phyloP scores from a whole-genome alignment of 2,113 vertebrate genomes.

The Aphyosemion australe region DNA sequence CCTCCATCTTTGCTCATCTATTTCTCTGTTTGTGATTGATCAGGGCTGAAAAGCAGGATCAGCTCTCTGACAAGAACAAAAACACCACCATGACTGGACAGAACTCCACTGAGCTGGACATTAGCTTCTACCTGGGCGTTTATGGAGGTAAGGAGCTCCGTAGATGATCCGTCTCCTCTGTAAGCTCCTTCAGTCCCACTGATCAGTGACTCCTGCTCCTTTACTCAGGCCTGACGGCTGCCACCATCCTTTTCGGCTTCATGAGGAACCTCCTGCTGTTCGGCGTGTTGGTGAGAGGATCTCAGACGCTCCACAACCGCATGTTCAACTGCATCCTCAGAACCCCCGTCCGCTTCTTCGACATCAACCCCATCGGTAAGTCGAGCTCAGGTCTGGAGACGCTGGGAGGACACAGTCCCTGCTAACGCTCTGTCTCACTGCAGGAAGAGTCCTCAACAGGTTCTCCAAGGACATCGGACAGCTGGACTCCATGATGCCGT shows the following conservation, averaged over 20 bases:
- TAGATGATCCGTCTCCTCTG: background rate
- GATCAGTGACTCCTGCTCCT: background rate
- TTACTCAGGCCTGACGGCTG: constrained; percentile 83
- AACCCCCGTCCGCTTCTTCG: constrained; percentile 90
- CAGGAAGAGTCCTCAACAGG: constrained; percentile 80
- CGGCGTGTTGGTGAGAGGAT: constrained; percentile 82
- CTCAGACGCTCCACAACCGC: constrained; percentile 86
- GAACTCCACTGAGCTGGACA: constrained; percentile 75
- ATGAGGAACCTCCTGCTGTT: constrained; percentile 83
- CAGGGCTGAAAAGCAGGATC: constrained; percentile 75
- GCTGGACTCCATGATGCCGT: constrained; percentile 74
- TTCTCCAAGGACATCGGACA: constrained; percentile 82
- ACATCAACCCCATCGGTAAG: constrained; percentile 94
- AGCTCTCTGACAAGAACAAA: constrained; percentile 19
- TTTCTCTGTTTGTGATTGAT: background rate
- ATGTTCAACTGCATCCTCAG: constrained; percentile 90
- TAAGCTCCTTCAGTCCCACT: background rate
- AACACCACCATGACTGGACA: background rate
- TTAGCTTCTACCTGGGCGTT: constrained; percentile 86
- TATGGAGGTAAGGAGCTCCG: constrained; percentile 83
- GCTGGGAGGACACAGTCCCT: too few relatives aligned
- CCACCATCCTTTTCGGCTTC: constrained; percentile 85
- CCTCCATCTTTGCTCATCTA: too few relatives aligned
- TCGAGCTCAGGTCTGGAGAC: background rate
- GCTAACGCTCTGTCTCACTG: background rate